Percentiles rank a stretch among this genome's conserved stretches.
Conservation (phyloP, 2,888 invertebrate species). For the Luperina nickerlii region DNA sequence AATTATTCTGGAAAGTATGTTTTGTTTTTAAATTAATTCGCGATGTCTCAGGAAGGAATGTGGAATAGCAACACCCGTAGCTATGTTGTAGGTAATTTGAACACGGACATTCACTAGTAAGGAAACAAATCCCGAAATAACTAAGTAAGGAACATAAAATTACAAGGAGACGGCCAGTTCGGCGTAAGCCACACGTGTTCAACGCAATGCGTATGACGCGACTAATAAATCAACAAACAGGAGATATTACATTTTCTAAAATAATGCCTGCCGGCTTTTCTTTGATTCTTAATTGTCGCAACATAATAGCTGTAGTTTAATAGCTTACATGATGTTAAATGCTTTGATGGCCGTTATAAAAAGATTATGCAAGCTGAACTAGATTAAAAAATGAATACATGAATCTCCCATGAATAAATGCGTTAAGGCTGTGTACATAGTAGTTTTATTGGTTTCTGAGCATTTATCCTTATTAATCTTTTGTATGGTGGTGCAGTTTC, state of each 20-base stretch:
- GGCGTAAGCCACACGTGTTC: conserved; percentile 77
- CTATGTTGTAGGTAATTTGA: conserved; percentile 43
- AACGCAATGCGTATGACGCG: conserved; percentile 64
- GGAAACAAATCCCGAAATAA: conserved; percentile 79
- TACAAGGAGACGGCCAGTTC: conserved; percentile 73
- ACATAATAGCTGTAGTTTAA: conserved; percentile 42
- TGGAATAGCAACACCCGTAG: conserved; percentile 45
- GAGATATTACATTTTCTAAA: conserved; percentile 58
- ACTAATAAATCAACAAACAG: conserved; percentile 65
- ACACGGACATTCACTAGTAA: conserved; percentile 68
- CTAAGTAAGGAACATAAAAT: conserved; percentile 78
- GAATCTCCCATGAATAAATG: conserved; percentile 36
- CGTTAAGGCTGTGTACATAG: conserved; percentile 36
- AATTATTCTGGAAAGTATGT: conserved; percentile 79
- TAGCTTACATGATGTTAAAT: conserved; percentile 51
- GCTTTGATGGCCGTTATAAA: conserved; percentile 48
- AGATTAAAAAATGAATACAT: conserved; percentile 49
- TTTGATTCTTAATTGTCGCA: conserved; percentile 54
- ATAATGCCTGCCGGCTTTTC: conserved; percentile 34
- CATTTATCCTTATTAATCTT: conserved; percentile 69
- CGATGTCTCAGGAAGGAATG: conserved; percentile 61
- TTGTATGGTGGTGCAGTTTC: conserved; percentile 62
- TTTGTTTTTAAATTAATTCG: conserved; percentile 74
- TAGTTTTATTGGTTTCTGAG: conserved; percentile 50
- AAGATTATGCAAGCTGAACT: conserved; percentile 29